Evolutionary conservation across 1,140 invertebrate species (phyloP).

Genomic region (Philopotamus ludificatus): DNA sequence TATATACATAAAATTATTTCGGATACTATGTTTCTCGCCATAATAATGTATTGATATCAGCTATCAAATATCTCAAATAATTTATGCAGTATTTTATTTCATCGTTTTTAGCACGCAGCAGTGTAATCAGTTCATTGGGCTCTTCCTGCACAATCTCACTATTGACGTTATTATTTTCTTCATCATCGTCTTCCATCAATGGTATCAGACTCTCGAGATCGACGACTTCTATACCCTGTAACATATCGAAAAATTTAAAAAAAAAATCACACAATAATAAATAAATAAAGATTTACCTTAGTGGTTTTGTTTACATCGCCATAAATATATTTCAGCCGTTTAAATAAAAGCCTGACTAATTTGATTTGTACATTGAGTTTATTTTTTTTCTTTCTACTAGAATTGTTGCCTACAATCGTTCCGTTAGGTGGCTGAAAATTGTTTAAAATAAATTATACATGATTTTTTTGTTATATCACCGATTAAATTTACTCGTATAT

Average conservation of each 20-base stretch:
- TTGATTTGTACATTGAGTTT: conserved; percentile 84
- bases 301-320: conserved; percentile 85
- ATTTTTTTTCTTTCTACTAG: conserved; percentile 77
- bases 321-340: conserved; percentile 81
- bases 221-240: conserved; percentile 80
- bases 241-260: conserved; percentile 9
- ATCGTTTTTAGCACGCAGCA: no score
- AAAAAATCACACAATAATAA: not conserved
- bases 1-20: no score
- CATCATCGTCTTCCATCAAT: conserved; percentile 77
- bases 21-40: no score
- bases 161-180: not conserved
- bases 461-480: no score
- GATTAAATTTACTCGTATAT: conserved; percentile 77
- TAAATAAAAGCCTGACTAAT: conserved; percentile 76
- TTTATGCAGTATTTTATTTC: no score
- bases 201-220: conserved; percentile 89
- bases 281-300: no score
- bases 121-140: no score
- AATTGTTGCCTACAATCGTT: conserved; percentile 63
- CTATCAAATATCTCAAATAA: no score
- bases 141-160: no score
- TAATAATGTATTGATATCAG: no score
- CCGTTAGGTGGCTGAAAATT: conserved; percentile 66
- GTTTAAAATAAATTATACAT: conserved; percentile 9